Evolutionary conservation across 92 coral and sea anemone species (phyloP), one percentile per base, ranked within the genome.

Genomic region (Actinernus sp.): DNA sequence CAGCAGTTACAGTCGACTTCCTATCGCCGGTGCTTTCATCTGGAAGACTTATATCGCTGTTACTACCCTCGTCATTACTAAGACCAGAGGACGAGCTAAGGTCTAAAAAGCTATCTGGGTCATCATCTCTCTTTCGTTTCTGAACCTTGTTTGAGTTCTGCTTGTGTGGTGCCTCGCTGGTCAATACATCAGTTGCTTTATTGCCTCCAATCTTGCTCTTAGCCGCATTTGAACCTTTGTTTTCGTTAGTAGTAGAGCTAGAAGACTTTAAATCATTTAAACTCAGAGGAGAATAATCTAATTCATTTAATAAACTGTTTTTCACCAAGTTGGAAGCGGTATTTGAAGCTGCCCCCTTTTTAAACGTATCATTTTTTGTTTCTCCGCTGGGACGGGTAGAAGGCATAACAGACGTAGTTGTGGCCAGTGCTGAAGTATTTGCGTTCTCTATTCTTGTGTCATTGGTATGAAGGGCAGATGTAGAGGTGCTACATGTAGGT

Each of bases 41-140:
- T 13, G 58, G 21, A 10, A 68, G 51, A 36, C 53, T 55, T 2
- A 25, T 28, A 22, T 55, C 76, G 31, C 63, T 40, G 11, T 21
- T 26, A 34, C 74, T 55, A 1, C 16, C 56, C 25, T 38, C 55
- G 7, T 20, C 70, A 10, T 36, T 27, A 23, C 78, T 57, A 1
- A 57, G 33, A 44, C 78, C 58, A 16, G 58, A 32, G 12, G 78
- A 56, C n/a, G n/a, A n/a, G 25, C 78, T 54, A 3, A 70, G 40
- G 14, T 60, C 67, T 0, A n/a, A 26, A 10, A 5, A 6, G 17
- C 34, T 13, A 14, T 38, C 67, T 4, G 43, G 25, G 13, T 39
- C 30, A 13, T 20, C 29, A 25, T 28, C 30, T 26, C 30, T 40
- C 7, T 27, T 13, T n/a, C 31, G 36, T 31, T 5, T n/a, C n/a